Conservation (phyloP, 1,140 invertebrate species). For the Pollicipes pollicipes region DNA sequence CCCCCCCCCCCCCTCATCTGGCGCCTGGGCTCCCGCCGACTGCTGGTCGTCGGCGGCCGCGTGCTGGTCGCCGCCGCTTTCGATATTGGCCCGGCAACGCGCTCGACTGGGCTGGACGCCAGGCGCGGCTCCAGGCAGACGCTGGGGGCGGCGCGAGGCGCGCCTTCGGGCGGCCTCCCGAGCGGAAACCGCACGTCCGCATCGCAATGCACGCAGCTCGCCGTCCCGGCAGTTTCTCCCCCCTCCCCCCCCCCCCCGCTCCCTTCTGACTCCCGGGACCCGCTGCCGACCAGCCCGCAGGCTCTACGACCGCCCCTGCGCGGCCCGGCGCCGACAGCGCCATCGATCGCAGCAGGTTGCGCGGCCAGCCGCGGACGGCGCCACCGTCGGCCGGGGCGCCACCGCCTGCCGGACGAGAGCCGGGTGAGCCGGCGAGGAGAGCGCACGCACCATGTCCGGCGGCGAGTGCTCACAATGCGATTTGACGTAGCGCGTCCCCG, state of each 20-base stretch:
- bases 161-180: too few relatives aligned
- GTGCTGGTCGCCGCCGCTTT: background rate
- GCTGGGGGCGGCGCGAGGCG: background rate
- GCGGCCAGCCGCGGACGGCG: too few relatives aligned
- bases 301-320: background rate
- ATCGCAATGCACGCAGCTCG: background rate
- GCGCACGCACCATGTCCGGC: background rate
- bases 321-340: too few relatives aligned
- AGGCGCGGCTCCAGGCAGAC: background rate
- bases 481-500: background rate
- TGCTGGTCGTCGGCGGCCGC: too few relatives aligned
- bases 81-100: background rate
- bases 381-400: too few relatives aligned
- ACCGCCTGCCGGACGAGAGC: too few relatives aligned
- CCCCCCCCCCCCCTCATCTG: too few relatives aligned
- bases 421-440: background rate
- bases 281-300: background rate
- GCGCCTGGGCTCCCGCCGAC: too few relatives aligned
- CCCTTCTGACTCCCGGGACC: too few relatives aligned
- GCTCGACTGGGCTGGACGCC: background rate
- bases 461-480: too few relatives aligned
- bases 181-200: background rate
- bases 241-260: too few relatives aligned
- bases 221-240: background rate
- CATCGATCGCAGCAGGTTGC: too few relatives aligned